Conservation (phyloP, 2,113 vertebrate species). For the Genyomyrus donnyi region DNA sequence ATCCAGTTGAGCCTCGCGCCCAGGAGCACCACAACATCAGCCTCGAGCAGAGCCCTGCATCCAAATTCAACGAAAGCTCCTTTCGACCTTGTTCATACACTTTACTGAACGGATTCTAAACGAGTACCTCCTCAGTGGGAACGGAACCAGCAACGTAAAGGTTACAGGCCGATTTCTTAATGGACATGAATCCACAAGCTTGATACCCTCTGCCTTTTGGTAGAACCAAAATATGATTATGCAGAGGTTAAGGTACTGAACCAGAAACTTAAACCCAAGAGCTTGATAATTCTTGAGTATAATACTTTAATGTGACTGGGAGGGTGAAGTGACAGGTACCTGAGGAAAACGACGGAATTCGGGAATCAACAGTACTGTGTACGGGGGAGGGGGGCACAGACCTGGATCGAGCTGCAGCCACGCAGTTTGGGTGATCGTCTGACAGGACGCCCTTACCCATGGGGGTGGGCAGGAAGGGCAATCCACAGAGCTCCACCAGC, state of each 20-base stretch:
- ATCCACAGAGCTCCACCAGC: slow-evolving; percentile 69
- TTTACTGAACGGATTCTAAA: not conserved
- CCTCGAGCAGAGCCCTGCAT: slow-evolving; percentile 76
- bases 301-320: not conserved
- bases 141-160: not conserved
- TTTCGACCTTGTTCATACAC: not conserved
- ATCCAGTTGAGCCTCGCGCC: slow-evolving; percentile 96
- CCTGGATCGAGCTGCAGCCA: slow-evolving; percentile 86
- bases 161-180: not conserved
- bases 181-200: not conserved
- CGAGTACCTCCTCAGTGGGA: not conserved
- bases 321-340: not conserved
- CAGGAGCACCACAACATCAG: slow-evolving; percentile 83
- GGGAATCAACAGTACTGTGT: not conserved
- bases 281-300: not conserved
- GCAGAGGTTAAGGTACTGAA: not conserved
- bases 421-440: slow-evolving; percentile 83
- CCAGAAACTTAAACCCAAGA: not conserved
- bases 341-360: not conserved
- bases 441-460: slow-evolving; percentile 94
- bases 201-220: not conserved
- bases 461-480: slow-evolving; percentile 91
- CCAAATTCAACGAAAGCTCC: not conserved
- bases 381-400: slow-evolving; percentile 33
- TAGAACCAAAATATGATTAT: not conserved